A percentile compares a stretch with the other conserved stretches of the same genome.
phyloP scores from a whole-genome alignment of 2,797 vertebrate genomes.

The Morus bassanus region DNA sequence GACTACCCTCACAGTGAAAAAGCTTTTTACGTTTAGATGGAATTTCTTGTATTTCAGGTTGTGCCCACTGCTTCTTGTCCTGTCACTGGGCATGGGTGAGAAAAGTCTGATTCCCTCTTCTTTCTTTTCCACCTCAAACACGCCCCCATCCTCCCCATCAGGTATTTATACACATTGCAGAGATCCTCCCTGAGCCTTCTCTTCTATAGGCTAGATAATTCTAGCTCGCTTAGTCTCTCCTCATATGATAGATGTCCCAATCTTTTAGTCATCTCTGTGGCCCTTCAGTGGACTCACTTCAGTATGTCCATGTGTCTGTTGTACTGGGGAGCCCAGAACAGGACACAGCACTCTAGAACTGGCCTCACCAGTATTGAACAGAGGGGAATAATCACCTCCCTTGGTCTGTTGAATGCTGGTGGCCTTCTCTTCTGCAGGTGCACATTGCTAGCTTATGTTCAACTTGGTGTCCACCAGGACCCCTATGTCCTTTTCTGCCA shows the following conservation, averaged over 20 bases:
- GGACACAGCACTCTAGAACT: background rate
- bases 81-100: background rate
- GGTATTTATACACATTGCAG: background rate
- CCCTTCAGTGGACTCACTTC: background rate
- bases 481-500: background rate
- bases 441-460: background rate
- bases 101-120: background rate
- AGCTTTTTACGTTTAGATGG: background rate
- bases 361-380: background rate
- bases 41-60: background rate
- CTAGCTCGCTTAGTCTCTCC: background rate
- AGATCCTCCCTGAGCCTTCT: background rate
- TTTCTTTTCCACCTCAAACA: background rate
- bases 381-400: background rate
- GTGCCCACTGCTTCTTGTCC: background rate
- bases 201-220: background rate
- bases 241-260: background rate
- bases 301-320: background rate
- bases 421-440: background rate
- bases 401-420: background rate
- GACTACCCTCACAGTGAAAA: background rate
- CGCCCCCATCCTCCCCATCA: rapidly evolving
- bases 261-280: background rate
- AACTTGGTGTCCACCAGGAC: background rate
- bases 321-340: background rate